Percentiles rank a stretch among this genome's conserved stretches.
Evolutionary conservation across 2,113 vertebrate species (phyloP).

Genomic region (Psettodes erumei): DNA sequence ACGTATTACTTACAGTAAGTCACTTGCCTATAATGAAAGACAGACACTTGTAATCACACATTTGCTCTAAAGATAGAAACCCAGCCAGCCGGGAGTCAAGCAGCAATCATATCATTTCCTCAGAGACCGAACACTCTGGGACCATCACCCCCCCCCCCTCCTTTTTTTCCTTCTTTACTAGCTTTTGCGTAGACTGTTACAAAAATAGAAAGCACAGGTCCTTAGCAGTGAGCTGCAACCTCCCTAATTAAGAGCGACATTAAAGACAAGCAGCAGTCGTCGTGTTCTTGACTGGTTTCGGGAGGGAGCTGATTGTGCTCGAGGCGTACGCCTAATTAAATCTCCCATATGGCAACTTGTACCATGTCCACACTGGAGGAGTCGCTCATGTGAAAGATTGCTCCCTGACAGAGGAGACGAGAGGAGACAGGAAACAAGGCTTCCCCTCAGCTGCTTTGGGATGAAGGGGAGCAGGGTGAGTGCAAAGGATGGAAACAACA

Average conservation of each 20-base stretch:
- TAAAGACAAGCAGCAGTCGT: conserved; percentile 57
- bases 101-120: conserved; percentile 66
- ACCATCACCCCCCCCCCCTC: conserved; percentile 4
- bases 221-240: conserved; percentile 43
- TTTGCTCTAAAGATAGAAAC: conserved; percentile 69
- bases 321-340: conserved; percentile 78
- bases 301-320: conserved; percentile 59
- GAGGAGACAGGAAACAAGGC: conserved; percentile 47
- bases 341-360: conserved; percentile 79
- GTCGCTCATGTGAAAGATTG: conserved; percentile 67
- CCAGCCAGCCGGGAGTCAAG: conserved; percentile 50
- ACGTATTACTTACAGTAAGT: conserved; percentile 55
- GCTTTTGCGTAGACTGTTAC: conserved; percentile 36
- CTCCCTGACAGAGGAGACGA: conserved; percentile 48
- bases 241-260: conserved; percentile 64
- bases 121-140: conserved; percentile 50
- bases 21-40: conserved; percentile 75
- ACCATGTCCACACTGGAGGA: conserved; percentile 66
- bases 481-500: conserved; percentile 10
- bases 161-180: conserved; percentile 29
- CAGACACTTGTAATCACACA: conserved; percentile 73
- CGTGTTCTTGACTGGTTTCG: conserved; percentile 52
- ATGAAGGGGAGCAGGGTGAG: conserved; percentile 7
- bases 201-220: conserved; percentile 65
- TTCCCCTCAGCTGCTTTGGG: conserved; percentile 38